Conservation (phyloP, 2,797 vertebrate species). For the Psittacula echo region DNA sequence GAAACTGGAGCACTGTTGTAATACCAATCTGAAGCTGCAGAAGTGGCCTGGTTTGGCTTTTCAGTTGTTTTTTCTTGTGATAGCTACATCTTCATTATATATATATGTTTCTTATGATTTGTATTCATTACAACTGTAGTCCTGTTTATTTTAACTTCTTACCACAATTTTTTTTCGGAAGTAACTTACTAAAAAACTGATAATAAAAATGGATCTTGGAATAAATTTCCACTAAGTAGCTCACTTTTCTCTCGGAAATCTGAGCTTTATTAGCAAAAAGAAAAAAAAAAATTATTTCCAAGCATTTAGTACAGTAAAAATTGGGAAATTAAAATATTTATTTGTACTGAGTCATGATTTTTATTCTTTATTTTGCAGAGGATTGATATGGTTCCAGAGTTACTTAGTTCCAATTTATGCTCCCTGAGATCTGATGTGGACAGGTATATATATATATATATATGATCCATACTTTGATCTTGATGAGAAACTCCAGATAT, state of each 20-base stretch:
- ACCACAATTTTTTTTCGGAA: neutral
- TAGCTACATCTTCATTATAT: neutral
- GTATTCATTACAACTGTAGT: neutral
- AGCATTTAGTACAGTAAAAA: neutral
- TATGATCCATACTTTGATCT: neutral
- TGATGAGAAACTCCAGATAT: neutral
- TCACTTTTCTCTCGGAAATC: neutral
- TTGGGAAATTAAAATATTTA: neutral
- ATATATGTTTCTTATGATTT: neutral
- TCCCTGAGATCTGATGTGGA: slow-evolving; percentile 93
- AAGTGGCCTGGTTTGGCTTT: neutral
- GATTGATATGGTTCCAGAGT: slow-evolving; percentile 98
- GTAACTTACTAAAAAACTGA: neutral
- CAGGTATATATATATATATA: slow-evolving; percentile 77
- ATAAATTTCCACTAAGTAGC: neutral
- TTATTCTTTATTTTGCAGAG: slow-evolving; percentile 82
- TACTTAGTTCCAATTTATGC: slow-evolving; percentile 97
- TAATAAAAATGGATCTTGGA: neutral
- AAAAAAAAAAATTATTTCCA: neutral
- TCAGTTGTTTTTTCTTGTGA: neutral
- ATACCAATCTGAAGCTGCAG: neutral
- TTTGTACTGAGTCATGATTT: neutral
- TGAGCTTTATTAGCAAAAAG: neutral
- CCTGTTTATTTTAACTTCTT: neutral
- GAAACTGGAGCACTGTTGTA: neutral